phyloP scores from a whole-genome alignment of 2,113 vertebrate genomes.

The Cisticola juncidis region DNA sequence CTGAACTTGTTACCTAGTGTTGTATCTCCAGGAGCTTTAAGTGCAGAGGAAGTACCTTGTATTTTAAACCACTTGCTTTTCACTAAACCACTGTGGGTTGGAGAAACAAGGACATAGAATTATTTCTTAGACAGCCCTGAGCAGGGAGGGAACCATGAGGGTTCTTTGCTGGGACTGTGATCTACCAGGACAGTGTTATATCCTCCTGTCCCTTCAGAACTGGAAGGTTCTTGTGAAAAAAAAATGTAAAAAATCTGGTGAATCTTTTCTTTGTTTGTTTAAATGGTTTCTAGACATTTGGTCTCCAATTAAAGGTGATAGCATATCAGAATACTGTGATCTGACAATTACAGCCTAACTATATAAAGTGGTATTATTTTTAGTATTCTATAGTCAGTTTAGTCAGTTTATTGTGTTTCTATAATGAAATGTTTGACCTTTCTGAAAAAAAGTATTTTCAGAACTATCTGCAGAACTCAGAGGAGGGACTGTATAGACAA shows the following conservation, averaged over 20 bases:
- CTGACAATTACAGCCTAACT: neutral
- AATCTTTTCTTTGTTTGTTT: neutral
- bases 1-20: neutral
- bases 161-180: accelerated
- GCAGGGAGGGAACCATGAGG: neutral
- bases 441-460: constrained; percentile 13
- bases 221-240: neutral
- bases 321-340: neutral
- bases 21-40: neutral
- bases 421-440: constrained; percentile 5
- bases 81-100: neutral
- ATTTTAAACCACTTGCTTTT: neutral
- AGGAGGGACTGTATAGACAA: neutral
- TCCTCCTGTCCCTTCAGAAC: neutral
- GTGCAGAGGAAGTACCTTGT: neutral
- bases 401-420: neutral
- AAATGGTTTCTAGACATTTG: neutral
- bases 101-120: accelerated
- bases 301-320: neutral
- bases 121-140: neutral
- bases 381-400: neutral
- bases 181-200: neutral
- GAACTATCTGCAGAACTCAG: constrained; percentile 28
- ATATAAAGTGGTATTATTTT: neutral
- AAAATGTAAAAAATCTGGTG: neutral